Percentiles rank a stretch among this genome's conserved stretches.
phyloP scores from a whole-genome alignment of 2,113 vertebrate species.

The Pedetes capensis region DNA sequence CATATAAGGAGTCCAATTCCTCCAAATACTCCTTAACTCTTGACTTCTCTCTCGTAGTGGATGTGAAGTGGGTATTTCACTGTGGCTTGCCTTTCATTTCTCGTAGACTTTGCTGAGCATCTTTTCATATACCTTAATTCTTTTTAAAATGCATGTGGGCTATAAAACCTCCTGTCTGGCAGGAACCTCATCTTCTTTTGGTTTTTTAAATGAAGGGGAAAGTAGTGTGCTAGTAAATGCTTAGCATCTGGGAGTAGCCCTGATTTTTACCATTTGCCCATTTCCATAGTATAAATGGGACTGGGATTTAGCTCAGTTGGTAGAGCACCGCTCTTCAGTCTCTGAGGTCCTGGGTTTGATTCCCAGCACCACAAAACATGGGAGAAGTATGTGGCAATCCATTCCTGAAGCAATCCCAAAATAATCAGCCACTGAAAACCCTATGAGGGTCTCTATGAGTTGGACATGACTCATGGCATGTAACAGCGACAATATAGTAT shows the following conservation, averaged over 20 bases:
- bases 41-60: neutral
- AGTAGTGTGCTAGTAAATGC: neutral
- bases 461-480: too few relatives aligned
- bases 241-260: neutral
- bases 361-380: too few relatives aligned
- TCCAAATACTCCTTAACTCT: neutral
- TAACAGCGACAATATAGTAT: too few relatives aligned
- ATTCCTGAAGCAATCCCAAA: too few relatives aligned
- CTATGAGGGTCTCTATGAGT: too few relatives aligned
- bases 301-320: too few relatives aligned
- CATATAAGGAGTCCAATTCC: neutral
- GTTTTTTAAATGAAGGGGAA: neutral
- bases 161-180: neutral
- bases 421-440: too few relatives aligned
- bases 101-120: neutral
- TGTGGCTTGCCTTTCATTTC: conserved; percentile 29
- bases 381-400: too few relatives aligned
- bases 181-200: neutral
- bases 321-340: too few relatives aligned
- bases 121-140: neutral
- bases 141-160: neutral
- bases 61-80: neutral
- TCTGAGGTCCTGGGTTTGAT: too few relatives aligned
- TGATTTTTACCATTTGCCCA: neutral
- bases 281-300: neutral